A percentile compares a stretch with the other conserved stretches of the same genome.
phyloP scores from a whole-genome alignment of 2,113 vertebrate genomes.

The Podocnemis expansa region DNA sequence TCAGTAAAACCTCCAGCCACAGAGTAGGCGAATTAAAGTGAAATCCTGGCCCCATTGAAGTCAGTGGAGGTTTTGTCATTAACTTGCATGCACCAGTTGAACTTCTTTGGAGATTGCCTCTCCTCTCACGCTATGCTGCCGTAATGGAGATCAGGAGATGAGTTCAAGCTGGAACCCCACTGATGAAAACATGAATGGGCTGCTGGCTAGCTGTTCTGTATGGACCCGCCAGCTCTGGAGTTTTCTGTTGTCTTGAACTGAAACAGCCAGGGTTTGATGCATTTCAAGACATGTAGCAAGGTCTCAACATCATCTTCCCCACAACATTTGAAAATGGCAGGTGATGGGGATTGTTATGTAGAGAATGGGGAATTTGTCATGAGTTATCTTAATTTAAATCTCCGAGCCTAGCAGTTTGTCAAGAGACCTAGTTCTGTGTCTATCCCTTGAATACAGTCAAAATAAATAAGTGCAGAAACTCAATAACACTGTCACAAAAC shows the following conservation, averaged over 20 bases:
- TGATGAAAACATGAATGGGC: background rate
- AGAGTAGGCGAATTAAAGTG: background rate
- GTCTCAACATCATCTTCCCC: background rate
- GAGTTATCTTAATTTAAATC: background rate
- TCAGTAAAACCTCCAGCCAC: background rate
- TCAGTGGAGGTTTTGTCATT: background rate
- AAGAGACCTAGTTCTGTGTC: background rate
- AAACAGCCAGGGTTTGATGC: background rate
- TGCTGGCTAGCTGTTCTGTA: background rate
- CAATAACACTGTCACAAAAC: accelerated
- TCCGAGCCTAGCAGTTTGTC: background rate
- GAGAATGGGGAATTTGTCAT: accelerated
- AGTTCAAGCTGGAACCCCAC: accelerated
- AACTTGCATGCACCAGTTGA: accelerated
- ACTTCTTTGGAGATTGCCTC: background rate
- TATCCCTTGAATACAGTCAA: background rate
- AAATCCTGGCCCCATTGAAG: accelerated
- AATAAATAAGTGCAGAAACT: background rate
- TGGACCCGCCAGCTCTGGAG: background rate
- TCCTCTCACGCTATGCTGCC: background rate
- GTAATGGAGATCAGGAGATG: background rate
- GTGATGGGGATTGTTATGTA: background rate
- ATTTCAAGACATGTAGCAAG: accelerated
- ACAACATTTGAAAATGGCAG: background rate
- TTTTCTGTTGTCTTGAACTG: accelerated